Evolutionary conservation across 2,888 invertebrate genomes (phyloP).

Genomic region (Eristalis arbustorum): DNA sequence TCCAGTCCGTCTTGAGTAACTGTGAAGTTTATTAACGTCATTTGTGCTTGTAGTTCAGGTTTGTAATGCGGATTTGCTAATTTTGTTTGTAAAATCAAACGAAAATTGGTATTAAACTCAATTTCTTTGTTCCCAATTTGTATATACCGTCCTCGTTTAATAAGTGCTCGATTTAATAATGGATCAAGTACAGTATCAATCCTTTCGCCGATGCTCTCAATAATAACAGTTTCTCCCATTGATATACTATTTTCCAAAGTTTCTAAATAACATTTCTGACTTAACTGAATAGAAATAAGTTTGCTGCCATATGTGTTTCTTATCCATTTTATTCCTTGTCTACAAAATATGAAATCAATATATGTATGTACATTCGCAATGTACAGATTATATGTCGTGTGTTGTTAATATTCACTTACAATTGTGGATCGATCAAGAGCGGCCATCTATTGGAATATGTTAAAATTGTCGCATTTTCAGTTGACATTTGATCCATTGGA

Average conservation of each 20-base stretch:
- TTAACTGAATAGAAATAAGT: conserved; percentile 88
- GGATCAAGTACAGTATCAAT: conserved; percentile 97
- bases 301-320: conserved; percentile 89
- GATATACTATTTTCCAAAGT: conserved; percentile 88
- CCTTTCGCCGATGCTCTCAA: conserved; percentile 95
- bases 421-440: conserved; percentile 96
- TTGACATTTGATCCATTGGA: conserved; percentile 96
- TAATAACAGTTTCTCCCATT: conserved; percentile 88
- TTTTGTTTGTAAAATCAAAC: conserved; percentile 94
- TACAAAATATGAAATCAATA: conserved; percentile 71
- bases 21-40: conserved; percentile 97
- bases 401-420: conserved; percentile 79
- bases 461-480: conserved; percentile 96
- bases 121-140: conserved; percentile 96
- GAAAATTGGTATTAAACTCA: conserved; percentile 91
- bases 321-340: conserved; percentile 97
- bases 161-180: conserved; percentile 91
- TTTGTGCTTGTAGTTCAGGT: conserved; percentile 98
- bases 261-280: conserved; percentile 92
- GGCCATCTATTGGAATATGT: conserved; percentile 96
- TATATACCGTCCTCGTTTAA: conserved; percentile 90
- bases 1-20: conserved; percentile 97
- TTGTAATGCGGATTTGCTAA: conserved; percentile 97
- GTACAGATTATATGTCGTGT: neutral
- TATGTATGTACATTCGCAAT: neutral